Base-by-base conservation (phyloP, 2,113 vertebrate genomes). In the Solea senegalensis region DNA sequence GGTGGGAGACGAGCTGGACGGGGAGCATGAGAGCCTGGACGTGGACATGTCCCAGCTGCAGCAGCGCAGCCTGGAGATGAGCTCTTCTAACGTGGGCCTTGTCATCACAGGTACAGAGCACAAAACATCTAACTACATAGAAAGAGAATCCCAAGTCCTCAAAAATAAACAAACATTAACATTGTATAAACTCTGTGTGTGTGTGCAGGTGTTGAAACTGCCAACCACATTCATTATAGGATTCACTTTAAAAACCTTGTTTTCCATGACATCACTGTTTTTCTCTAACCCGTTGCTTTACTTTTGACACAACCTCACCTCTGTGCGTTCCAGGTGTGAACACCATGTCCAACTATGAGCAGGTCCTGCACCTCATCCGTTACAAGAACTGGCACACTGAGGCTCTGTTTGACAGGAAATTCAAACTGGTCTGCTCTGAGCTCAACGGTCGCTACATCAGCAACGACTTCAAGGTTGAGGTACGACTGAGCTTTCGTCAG, bases 401-500 rank as follows among this genome's bases (percentile, higher is more conserved):
- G 58, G 92, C 96, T 0, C 92, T 99, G 64, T 98, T 98, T 0
- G 97, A 99, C 91, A 94, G 98, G 28, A 99, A 95, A 56, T 99
- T 99, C 92, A 97, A 95, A 50, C 90, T 99, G 46, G 90, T 96
- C 70, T 99, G 98, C 90, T 99, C 98, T 0, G 98, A 99, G 64
- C 96, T 99, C 34, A 99, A 98, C 4, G 96, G 98, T 0, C 98
- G 98, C 81, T 99, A 99, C 7, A 92, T 96, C 90, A 99, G 98
- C 95, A 99, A 98, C 0, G 96, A 98, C 55, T 98, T 99, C 75
- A 93, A 96, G 71, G 96, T 98, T 58, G 97, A 99, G 96, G 98
- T 99, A 92, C 1, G 95, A 49, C 53, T 34, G 60, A 61, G 16
- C 51, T n/a, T 26, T 34, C 21, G 5, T 61, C 9, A 1, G 44